These are phyloP conservation scores for Trichogramma pretiosum DNA, from an alignment of 1,140 invertebrate species.

Conservation along the genomic window DNA sequence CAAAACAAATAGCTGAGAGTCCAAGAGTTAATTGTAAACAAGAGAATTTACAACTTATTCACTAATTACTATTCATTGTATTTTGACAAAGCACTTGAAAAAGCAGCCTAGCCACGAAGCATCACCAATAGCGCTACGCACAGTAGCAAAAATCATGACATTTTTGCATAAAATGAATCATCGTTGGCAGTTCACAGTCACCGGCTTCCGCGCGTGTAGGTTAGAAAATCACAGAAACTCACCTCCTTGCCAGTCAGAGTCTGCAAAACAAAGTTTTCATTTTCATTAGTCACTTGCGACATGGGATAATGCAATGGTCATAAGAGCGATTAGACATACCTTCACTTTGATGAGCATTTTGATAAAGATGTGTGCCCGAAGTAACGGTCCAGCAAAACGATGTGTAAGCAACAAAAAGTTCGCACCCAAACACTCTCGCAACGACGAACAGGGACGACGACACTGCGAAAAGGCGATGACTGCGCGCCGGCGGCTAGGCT, in stretches of 20 bases:
- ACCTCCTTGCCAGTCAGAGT: constrained; percentile 76
- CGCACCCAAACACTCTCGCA: neutral
- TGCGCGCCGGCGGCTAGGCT: too few relatives aligned
- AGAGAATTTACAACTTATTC: too few relatives aligned
- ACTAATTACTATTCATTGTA: neutral
- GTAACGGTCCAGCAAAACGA: too few relatives aligned
- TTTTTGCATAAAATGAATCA: too few relatives aligned
- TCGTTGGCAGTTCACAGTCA: too few relatives aligned
- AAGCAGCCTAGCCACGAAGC: too few relatives aligned
- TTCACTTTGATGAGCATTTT: constrained; percentile 80
- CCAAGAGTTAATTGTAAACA: too few relatives aligned
- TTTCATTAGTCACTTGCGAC: constrained; percentile 16
- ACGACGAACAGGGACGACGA: neutral
- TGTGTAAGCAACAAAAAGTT: neutral
- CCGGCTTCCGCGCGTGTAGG: constrained; percentile 12
- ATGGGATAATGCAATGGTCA: neutral
- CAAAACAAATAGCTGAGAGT: too few relatives aligned
- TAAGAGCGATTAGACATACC: constrained; percentile 22
- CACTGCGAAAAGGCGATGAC: too few relatives aligned
- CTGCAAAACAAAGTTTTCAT: constrained; percentile 45
- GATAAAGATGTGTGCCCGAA: too few relatives aligned
- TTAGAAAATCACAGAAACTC: constrained; percentile 23
- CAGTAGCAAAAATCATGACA: neutral
- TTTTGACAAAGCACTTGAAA: too few relatives aligned
- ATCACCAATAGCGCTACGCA: neutral